Percentiles rank a stretch among this genome's conserved stretches.
These are phyloP conservation scores for Apteryx mantelli DNA, from an alignment of 2,113 vertebrate species.

Conservation along the genomic window DNA sequence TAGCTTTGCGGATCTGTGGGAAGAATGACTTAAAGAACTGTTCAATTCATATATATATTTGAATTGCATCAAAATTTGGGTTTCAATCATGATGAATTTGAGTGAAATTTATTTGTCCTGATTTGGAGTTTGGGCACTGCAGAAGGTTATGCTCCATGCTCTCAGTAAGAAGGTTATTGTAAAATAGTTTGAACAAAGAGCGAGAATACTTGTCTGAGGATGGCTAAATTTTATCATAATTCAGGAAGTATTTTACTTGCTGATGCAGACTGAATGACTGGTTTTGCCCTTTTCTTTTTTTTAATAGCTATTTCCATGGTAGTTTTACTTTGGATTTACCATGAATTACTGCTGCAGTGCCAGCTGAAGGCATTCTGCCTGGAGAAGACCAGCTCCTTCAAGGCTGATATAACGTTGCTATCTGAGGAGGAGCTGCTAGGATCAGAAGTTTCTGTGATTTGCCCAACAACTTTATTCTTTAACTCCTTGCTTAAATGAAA, in stretches of 20 bases:
- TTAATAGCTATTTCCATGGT: background rate
- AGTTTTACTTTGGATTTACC: background rate
- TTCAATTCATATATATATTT: rapidly evolving
- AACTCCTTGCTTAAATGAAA: background rate
- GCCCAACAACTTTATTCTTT: too few relatives aligned
- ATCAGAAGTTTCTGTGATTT: too few relatives aligned
- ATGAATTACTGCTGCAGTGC: too few relatives aligned
- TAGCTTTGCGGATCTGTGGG: background rate
- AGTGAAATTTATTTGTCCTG: background rate
- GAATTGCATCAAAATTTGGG: background rate
- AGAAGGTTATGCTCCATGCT: background rate
- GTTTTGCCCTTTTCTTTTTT: rapidly evolving
- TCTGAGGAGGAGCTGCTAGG: background rate
- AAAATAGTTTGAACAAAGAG: background rate
- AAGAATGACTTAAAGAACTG: background rate
- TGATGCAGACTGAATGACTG: background rate
- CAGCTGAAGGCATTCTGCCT: background rate
- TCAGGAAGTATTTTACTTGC: background rate
- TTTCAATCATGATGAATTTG: background rate
- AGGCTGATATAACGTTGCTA: background rate
- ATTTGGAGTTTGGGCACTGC: too few relatives aligned
- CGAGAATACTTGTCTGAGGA: background rate
- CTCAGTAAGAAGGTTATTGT: background rate
- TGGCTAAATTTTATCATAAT: background rate
- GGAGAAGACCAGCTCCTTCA: background rate